These are phyloP conservation scores for Sphaerophoria rueppellii DNA, from an alignment of 2,888 invertebrate genomes.

Conservation along the genomic window DNA sequence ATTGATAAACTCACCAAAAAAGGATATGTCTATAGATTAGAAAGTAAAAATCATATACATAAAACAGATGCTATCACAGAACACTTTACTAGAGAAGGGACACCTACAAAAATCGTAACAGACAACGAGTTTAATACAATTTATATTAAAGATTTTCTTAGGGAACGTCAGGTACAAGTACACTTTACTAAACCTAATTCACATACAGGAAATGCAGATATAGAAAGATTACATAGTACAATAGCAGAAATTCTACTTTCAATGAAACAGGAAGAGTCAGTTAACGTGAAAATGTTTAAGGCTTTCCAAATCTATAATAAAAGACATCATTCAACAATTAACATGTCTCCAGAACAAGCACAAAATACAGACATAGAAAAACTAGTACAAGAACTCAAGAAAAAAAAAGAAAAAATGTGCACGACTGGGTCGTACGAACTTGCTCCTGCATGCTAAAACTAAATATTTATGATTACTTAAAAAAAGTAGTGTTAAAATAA, in stretches of 20 bases:
- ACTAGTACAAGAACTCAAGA: too few relatives aligned
- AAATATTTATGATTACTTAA: too few relatives aligned
- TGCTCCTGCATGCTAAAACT: too few relatives aligned
- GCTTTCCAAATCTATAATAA: constrained; percentile 41
- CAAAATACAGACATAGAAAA: constrained; percentile 31
- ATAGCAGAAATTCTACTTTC: constrained; percentile 34
- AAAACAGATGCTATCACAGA: constrained; percentile 23
- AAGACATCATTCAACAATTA: constrained; percentile 29
- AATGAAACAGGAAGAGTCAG: constrained; percentile 44
- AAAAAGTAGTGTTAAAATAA: too few relatives aligned
- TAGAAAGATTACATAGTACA: constrained; percentile 7
- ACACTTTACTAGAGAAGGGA: constrained; percentile 40
- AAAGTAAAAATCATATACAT: constrained; percentile 8
- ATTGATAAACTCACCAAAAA: constrained; percentile 15
- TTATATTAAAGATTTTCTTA: neutral
- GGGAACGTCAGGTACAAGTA: constrained; percentile 5
- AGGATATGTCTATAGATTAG: constrained; percentile 13
- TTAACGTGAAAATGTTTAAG: constrained; percentile 39
- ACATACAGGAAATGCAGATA: constrained; percentile 5
- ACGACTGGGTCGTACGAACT: too few relatives aligned
- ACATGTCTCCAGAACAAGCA: constrained; percentile 40
- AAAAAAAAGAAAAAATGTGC: too few relatives aligned
- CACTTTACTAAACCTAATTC: constrained; percentile 3
- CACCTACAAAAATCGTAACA: constrained; percentile 35
- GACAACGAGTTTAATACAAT: constrained; percentile 34